Percentiles rank a stretch among this genome's conserved stretches.
Evolutionary conservation across 2,888 invertebrate genomes (phyloP).

Genomic region (Pseudococcus jackbeardsleyi): DNA sequence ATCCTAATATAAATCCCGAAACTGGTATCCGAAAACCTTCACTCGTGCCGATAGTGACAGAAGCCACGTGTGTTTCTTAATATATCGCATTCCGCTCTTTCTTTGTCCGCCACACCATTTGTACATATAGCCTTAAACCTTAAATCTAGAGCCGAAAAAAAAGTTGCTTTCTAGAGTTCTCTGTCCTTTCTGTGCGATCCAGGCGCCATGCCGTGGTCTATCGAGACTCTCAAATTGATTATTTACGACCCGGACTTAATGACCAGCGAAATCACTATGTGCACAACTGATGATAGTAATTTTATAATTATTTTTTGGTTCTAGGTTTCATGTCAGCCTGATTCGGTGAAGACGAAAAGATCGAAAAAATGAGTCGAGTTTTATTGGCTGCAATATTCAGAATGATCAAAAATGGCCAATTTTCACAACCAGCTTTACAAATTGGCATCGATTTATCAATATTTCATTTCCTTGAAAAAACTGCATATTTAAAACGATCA

Average conservation of each 20-base stretch:
- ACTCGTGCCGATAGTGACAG: constrained; percentile 55
- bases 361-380: too few relatives aligned
- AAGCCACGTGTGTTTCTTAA: constrained; percentile 55
- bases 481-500: constrained; percentile 24
- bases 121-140: constrained; percentile 50
- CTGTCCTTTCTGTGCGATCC: not conserved
- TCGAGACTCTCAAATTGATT: constrained; percentile 7
- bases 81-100: constrained; percentile 51
- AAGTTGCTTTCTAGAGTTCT: constrained; percentile 5
- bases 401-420: too few relatives aligned
- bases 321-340: not conserved
- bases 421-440: too few relatives aligned
- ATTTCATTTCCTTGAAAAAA: not conserved
- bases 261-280: constrained; percentile 27
- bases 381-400: too few relatives aligned
- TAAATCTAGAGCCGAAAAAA: not conserved
- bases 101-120: constrained; percentile 34
- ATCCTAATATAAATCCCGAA: constrained; percentile 36
- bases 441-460: too few relatives aligned
- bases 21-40: constrained; percentile 40
- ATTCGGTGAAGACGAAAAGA: too few relatives aligned
- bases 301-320: not conserved
- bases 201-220: constrained; percentile 26
- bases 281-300: constrained; percentile 29
- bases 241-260: constrained; percentile 24